Percentiles rank a stretch among this genome's conserved stretches.
Conservation (phyloP, 2,797 vertebrate genomes). For the Lepilemur septentrionalis region DNA sequence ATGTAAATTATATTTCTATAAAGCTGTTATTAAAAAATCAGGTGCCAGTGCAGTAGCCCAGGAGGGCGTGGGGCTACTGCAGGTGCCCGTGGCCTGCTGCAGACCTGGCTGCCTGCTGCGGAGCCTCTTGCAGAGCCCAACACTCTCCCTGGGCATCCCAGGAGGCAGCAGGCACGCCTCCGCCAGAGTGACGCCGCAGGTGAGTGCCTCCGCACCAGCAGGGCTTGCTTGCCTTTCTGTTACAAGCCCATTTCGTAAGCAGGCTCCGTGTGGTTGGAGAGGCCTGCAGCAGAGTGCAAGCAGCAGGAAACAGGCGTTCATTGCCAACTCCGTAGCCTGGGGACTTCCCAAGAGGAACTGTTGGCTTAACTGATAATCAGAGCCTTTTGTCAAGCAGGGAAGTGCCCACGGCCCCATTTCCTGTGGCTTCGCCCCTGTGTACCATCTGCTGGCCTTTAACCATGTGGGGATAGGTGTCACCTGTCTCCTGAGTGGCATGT, state of each 20-base stretch:
- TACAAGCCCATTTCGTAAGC: background rate
- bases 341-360: background rate
- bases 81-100: too few species aligned
- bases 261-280: background rate
- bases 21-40: background rate
- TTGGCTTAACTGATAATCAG: background rate
- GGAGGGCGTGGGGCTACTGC: rapidly evolving
- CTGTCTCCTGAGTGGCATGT: too few species aligned
- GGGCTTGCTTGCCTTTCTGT: background rate
- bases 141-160: background rate
- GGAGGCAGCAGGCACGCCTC: background rate
- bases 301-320: background rate
- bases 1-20: background rate
- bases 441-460: background rate
- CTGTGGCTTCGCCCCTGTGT: background rate
- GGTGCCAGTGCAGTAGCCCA: background rate
- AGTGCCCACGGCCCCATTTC: background rate
- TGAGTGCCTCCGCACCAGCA: background rate
- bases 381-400: background rate
- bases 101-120: background rate
- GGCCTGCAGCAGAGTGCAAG: background rate
- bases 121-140: background rate
- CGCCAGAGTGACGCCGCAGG: background rate
- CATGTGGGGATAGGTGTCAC: background rate
- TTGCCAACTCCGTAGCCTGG: background rate